Evolutionary conservation across 2,113 vertebrate genomes (phyloP).

Genomic region (Protomyctophum bolini): DNA sequence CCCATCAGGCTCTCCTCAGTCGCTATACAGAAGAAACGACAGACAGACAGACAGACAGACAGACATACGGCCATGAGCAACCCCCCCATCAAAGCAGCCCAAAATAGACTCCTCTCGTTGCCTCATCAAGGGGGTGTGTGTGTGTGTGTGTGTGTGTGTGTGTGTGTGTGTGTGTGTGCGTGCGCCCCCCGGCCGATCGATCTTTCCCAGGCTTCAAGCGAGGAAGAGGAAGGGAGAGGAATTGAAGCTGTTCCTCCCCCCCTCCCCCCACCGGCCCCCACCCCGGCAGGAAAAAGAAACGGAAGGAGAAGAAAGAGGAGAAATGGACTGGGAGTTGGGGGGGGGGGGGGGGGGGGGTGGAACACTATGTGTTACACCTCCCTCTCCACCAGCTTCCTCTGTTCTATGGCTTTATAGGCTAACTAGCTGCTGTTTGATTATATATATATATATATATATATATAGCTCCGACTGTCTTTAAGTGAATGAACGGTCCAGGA

Average conservation of each 20-base stretch:
- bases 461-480: too few relatives aligned
- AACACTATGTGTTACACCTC: too few relatives aligned
- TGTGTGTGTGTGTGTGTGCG: neutral
- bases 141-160: conserved; percentile 18
- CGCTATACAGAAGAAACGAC: conserved; percentile 47
- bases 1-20: conserved; percentile 5
- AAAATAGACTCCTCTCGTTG: conserved; percentile 49
- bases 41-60: conserved; percentile 38
- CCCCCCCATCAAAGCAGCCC: conserved; percentile 49
- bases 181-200: conserved; percentile 49
- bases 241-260: conserved; percentile 43
- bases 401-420: neutral
- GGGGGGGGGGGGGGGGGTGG: conserved; percentile 21
- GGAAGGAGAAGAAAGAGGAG: conserved; percentile 15
- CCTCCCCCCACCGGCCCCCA: conserved; percentile 18
- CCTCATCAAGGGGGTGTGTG: conserved; percentile 52
- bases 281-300: conserved; percentile 31
- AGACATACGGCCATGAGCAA: conserved; percentile 35
- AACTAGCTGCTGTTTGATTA: conserved; percentile 2
- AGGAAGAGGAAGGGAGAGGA: conserved; percentile 35
- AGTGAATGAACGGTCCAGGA: too few relatives aligned
- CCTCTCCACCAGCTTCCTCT: neutral
- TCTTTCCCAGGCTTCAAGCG: conserved; percentile 69
- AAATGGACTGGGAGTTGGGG: neutral
- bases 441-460: neutral